Evolutionary conservation across 2,113 vertebrate species (phyloP), one percentile per base, ranked within the genome.

Genomic region (Perca schrenkii): DNA sequence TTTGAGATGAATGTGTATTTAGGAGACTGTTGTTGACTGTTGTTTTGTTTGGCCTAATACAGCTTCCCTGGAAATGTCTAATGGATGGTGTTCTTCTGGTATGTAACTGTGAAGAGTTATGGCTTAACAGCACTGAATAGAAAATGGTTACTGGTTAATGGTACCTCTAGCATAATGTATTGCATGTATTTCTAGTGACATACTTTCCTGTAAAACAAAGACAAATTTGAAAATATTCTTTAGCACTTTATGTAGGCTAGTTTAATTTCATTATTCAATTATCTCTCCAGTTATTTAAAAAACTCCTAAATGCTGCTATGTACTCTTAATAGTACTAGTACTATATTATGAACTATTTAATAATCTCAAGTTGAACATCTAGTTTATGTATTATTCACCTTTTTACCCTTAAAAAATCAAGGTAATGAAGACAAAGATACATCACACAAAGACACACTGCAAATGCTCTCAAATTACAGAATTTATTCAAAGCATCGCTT

Each of bases 131-230:
- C 21, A 40, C 47, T 17, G 3, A 56, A 69, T 43, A 43, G 40
- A 43, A 43, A 43, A 43, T 47, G 11, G 31, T 53, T 31, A 56
- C 40, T 43, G 10, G 40, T 11, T 43, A 25, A 76, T 75, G 61
- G 46, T 22, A 81, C 71, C 63, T 74, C 28, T 17, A 49, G 34
- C 22, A 36, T 19, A 17, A 69, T 69, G 22, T n/a, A 25, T 43
- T 43, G 40, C 10, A 50, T 21, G 7, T 0, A 6, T 50, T 50
- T 16, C 3, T 8, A 17, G 19, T 43, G 13, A 31, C 8, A 54
- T 28, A 15, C n/a, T 19, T 50, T 69, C 1, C 4, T 6, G 16
- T 43, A 52, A 61, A 61, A n/a, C 19, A 22, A 2, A 21, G 60
- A 64, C 3, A 3, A n/a, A 61, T 56, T 22, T 49, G 8, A 58